Evolutionary conservation across 2,888 invertebrate species (phyloP), one percentile per base, ranked within the genome.

Genomic region (Synanthedon vespiformis): DNA sequence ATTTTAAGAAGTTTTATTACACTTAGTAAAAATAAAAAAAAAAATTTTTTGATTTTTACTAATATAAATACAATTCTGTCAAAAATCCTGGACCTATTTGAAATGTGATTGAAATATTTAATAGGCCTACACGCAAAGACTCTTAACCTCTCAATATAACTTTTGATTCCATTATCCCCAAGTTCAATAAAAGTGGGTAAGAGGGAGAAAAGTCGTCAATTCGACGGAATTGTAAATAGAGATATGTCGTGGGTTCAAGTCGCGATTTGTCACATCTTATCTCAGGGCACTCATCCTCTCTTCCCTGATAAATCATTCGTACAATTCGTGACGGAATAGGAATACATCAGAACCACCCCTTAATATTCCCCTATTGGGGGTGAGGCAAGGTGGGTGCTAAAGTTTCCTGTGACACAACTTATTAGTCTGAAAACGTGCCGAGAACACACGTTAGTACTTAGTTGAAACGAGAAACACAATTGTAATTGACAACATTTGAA

Each of bases 241-340:
- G 57, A 56, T 61, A 57, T 58, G 57, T 58, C 59, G 58, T 55
- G 63, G 68, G 65, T 68, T 67, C 63, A 65, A 63, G 63, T 66
- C 64, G 67, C 69, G 74, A 75, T 76, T 74, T 73, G 74, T 75
- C 70, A 69, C 68, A 64, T 64, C 68, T 68, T 73, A 73, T 74
- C 74, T 68, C 57, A 48, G 58, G 62, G 61, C 61, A 58, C 58
- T 63, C 60, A 60, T 59, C 62, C 64, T 63, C 64, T 60, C 58
- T 59, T 65, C 65, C 60, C 58, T 62, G 62, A 73, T 74, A 74
- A 75, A 75, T 75, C 72, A 73, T 75, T 72, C 66, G 66, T 63
- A 63, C 68, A 61, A 64, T 66, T 67, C 67, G 66, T 62, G 68
- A 67, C 64, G 62, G 68, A 65, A 67, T 67, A 57, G 61, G 67